Evolutionary conservation across 2,888 invertebrate species (phyloP).

Genomic region (Baronia brevicornis): DNA sequence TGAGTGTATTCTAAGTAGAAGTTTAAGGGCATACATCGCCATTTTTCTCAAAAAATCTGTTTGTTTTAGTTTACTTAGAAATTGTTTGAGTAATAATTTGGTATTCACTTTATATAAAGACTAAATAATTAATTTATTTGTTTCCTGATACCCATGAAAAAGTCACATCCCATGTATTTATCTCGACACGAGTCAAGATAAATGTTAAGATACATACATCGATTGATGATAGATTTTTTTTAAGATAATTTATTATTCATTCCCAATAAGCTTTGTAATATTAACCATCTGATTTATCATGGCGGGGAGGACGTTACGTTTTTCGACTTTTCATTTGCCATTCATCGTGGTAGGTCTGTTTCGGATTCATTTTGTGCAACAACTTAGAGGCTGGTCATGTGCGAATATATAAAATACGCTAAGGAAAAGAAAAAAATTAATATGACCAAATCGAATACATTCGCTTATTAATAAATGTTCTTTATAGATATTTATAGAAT

Average conservation of each 20-base stretch:
- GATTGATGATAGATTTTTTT: constrained; percentile 27
- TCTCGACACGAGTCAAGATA: constrained; percentile 8
- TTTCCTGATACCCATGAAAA: no score
- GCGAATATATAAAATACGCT: constrained; percentile 18
- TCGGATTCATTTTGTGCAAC: constrained; percentile 7
- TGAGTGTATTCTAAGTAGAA: no score
- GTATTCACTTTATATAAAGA: no score
- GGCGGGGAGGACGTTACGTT: constrained; percentile 20
- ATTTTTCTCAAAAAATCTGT: no score
- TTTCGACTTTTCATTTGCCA: constrained; percentile 14
- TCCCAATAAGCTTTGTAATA: constrained; percentile 26
- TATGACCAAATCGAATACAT: constrained; percentile 75
- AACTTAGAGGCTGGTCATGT: constrained; percentile 14
- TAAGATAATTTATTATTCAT: constrained; percentile 34
- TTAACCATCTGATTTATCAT: constrained; percentile 26
- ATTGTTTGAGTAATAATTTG: no score
- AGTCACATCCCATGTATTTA: no score
- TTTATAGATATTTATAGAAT: constrained; percentile 74
- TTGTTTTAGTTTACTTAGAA: no score
- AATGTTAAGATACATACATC: constrained; percentile 25
- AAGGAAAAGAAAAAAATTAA: constrained; percentile 30
- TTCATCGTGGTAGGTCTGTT: constrained; percentile 18
- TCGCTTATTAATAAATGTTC: constrained; percentile 73
- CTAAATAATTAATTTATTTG: no score
- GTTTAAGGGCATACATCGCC: no score